Evolutionary conservation across 2,888 invertebrate species (phyloP).

Genomic region (Allolobophora icterica): DNA sequence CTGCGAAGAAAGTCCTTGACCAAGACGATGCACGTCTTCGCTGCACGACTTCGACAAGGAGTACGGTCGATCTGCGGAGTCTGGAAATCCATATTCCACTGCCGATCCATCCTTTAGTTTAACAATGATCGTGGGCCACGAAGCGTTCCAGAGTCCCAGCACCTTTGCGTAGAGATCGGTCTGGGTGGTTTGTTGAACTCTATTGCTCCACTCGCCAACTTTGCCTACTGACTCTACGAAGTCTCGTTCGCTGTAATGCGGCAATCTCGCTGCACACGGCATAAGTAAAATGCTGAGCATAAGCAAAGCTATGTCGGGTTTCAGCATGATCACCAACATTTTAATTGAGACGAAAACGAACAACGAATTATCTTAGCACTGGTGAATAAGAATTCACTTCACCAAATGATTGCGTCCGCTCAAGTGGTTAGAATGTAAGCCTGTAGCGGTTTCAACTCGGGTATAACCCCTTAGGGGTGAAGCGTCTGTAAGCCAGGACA

Average conservation of each 20-base stretch:
- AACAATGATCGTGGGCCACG: not conserved
- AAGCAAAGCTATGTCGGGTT: not conserved
- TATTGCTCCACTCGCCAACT: not conserved
- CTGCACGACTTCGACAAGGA: not conserved
- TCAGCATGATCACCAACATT: not conserved
- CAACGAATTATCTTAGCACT: not conserved
- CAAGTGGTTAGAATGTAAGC: not conserved
- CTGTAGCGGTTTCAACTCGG: not conserved
- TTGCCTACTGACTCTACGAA: not conserved
- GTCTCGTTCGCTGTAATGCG: not conserved
- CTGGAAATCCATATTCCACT: not conserved
- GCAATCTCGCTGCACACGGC: not conserved
- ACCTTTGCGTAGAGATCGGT: not conserved
- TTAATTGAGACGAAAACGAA: not conserved
- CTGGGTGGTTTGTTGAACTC: not conserved
- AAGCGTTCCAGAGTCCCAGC: not conserved
- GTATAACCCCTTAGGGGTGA: not conserved
- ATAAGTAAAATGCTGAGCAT: not conserved
- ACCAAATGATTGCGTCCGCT: not conserved
- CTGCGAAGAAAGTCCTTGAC: not conserved
- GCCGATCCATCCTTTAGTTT: not conserved
- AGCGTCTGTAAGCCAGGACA: not conserved
- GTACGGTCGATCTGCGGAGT: not conserved
- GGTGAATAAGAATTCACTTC: not conserved
- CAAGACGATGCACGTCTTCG: not conserved